Evolutionary conservation across 2,113 vertebrate species (phyloP), one percentile per base, ranked within the genome.

Genomic region (Amphilophus citrinellus): DNA sequence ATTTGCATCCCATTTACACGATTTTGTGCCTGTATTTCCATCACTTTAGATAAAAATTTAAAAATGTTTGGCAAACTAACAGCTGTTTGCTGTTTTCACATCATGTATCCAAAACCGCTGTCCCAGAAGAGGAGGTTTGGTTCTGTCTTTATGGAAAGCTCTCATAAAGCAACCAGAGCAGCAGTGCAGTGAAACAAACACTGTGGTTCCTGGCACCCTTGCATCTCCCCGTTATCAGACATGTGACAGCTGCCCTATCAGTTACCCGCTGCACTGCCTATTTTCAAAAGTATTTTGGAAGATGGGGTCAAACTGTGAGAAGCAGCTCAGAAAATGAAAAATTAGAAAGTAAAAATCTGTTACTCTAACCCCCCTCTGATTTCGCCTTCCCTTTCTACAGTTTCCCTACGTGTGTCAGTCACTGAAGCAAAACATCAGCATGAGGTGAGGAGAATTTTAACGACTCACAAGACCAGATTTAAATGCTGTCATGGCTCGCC

Each of bases 181-280:
- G 85, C 80, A 75, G 80, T 35, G 24, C 80, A 83, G 56, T 87
- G 61, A 80, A 81, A 82, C 63, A 88, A 90, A 90, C 78, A 50
- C 76, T 86, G 78, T 20, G 85, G 82, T 81, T 92, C 56, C 85
- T 92, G 91, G 83, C 87, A 71, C 42, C 47, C 73, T 77, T 8
- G 81, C 81, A 53, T 88, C 79, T 80, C 82, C 82, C 27, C 15
- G 20, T 83, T 92, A 91, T 91, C 86, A 88, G 88, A 86, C 84
- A 83, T 81, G 78, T 89, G 88, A 93, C 89, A 90, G 88, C 66
- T 86, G 88, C 80, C 81, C 84, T 87, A 86, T 92, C 84, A 89
- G 85, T 90, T 76, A 90, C 61, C 63, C 78, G 14, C 59, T 53
- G 32, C 61, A 62, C 84, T 61, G 66, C 85, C 35, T 68, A 66